Evolutionary conservation across 2,888 invertebrate genomes (phyloP).

Genomic region (Hartigia nigra): DNA sequence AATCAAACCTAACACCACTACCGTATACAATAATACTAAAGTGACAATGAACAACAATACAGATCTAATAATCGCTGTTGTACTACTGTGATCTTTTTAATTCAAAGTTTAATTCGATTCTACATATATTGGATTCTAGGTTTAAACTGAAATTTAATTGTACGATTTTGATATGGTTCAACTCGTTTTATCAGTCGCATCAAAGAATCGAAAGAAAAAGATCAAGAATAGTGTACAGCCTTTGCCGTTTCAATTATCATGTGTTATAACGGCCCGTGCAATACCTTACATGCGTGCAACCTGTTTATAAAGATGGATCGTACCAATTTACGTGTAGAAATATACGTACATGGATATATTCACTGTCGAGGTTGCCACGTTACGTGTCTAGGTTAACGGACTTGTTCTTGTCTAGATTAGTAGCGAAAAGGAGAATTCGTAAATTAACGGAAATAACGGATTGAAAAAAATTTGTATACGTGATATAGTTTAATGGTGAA

Average conservation of each 20-base stretch:
- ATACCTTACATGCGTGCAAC: conserved; percentile 28
- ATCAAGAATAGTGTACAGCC: background rate
- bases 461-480: background rate
- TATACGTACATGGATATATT: conserved; percentile 26
- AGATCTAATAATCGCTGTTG: background rate
- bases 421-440: background rate
- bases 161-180: too few relatives aligned
- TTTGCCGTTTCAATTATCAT: background rate
- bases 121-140: too few relatives aligned
- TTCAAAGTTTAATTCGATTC: background rate
- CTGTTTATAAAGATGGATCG: conserved; percentile 47
- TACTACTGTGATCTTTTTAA: background rate
- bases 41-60: background rate
- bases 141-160: too few relatives aligned
- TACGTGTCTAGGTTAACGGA: conserved; percentile 2
- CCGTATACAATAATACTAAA: background rate
- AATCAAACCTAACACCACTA: background rate
- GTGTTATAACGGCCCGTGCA: background rate
- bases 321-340: conserved; percentile 21
- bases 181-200: background rate
- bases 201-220: background rate
- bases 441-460: background rate
- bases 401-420: conserved; percentile 2
- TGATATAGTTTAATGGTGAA: background rate
- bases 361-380: conserved; percentile 51